Evolutionary conservation across 2,888 invertebrate species (phyloP).

Genomic region (Luperina testacea): DNA sequence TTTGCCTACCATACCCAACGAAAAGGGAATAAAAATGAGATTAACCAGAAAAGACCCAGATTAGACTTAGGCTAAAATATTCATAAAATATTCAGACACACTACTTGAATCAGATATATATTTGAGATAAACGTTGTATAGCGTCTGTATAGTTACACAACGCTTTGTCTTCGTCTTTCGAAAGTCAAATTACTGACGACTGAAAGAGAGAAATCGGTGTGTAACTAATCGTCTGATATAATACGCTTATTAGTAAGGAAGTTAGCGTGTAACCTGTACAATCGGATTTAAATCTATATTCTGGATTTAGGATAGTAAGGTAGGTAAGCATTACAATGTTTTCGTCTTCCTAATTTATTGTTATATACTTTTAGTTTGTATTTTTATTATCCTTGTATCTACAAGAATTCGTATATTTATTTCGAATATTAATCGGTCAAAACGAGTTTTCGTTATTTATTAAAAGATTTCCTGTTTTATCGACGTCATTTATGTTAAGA

Average conservation of each 20-base stretch:
- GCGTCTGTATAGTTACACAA: too few species aligned
- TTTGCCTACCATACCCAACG: slow-evolving; percentile 19
- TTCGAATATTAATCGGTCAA: background rate
- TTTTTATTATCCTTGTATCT: background rate
- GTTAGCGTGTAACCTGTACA: background rate
- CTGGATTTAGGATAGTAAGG: background rate
- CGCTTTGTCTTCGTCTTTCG: too few species aligned
- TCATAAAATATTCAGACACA: slow-evolving; percentile 40
- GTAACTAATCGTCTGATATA: too few species aligned
- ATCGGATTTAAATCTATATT: background rate
- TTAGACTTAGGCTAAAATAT: slow-evolving; percentile 30
- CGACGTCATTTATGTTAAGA: slow-evolving; percentile 6
- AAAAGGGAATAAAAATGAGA: slow-evolving; percentile 40
- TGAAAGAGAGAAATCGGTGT: too few species aligned
- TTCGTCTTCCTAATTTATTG: background rate
- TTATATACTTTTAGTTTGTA: background rate
- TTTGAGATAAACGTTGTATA: too few species aligned
- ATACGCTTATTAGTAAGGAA: too few species aligned
- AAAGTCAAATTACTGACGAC: too few species aligned
- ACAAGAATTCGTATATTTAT: background rate
- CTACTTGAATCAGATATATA: slow-evolving; percentile 9
- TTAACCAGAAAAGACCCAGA: slow-evolving; percentile 17
- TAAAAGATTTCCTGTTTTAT: slow-evolving; percentile 16
- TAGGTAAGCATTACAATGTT: background rate
- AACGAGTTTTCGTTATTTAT: slow-evolving; percentile 16